Percentiles rank a stretch among this genome's conserved stretches.
These are phyloP conservation scores for Nothura maculosa DNA, from an alignment of 2,797 vertebrate species.

Conservation along the genomic window DNA sequence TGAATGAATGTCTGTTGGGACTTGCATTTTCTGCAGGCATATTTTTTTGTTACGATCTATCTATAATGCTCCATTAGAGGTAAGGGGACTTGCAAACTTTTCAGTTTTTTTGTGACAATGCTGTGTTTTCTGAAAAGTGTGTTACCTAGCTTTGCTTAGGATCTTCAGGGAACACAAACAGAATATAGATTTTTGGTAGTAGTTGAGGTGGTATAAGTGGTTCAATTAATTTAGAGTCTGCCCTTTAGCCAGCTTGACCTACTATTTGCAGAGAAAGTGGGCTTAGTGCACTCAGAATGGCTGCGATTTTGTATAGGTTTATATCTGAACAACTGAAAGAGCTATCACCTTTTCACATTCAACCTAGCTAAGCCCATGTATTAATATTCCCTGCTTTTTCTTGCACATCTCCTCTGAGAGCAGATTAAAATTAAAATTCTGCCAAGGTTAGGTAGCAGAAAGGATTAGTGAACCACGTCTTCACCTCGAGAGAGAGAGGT, in stretches of 20 bases:
- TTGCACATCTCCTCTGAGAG: conserved; percentile 58
- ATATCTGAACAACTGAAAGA: not conserved
- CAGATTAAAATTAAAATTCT: conserved; percentile 72
- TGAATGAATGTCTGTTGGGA: conserved; percentile 44
- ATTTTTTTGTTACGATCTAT: accelerated
- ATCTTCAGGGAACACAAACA: not conserved
- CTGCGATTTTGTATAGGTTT: not conserved
- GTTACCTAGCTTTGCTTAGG: not conserved
- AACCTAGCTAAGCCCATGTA: conserved; percentile 2
- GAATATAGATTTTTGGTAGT: not conserved
- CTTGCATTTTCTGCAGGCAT: not conserved
- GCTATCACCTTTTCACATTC: not conserved
- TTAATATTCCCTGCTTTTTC: conserved; percentile 69
- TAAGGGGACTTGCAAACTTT: conserved; percentile 29
- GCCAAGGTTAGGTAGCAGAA: conserved; percentile 59
- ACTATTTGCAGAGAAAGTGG: not conserved
- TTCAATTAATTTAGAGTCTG: not conserved
- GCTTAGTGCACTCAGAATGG: not conserved
- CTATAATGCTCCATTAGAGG: not conserved
- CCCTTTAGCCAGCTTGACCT: not conserved
- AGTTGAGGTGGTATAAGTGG: not conserved
- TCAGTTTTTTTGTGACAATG: not conserved
- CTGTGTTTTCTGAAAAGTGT: conserved; percentile 22
- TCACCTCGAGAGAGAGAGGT: conserved; percentile 64
- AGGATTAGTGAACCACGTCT: conserved; percentile 63